Evolutionary conservation across 1,140 invertebrate genomes (phyloP), one percentile per base, ranked within the genome.

Genomic region (Dysdera silvatica): DNA sequence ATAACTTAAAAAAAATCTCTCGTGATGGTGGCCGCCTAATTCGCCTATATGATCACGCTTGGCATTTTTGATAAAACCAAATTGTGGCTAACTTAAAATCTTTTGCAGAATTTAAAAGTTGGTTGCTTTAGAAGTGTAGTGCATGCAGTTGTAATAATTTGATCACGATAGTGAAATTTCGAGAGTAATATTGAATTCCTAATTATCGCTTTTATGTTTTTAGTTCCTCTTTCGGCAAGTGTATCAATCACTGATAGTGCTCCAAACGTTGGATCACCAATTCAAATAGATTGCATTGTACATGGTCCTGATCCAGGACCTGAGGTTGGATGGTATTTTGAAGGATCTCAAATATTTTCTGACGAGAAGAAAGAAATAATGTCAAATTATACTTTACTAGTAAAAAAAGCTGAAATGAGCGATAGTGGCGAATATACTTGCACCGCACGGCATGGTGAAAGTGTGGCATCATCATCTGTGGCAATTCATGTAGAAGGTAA

Each of bases 401-500:
- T 94, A 53, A 73, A 74, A 10, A 76, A 82, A 58, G 81, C 85
- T 4, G 82, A 78, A 18, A 71, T 76, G 20, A 80, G 78, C 24
- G 89, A 93, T 72, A 82, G 85, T 18, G 90, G 89, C 20, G 77
- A 75, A 52, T 95, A 95, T 72, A 81, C 80, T 40, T 93, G 90
- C 73, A 82, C 85, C 68, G 91, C 88, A 3, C 72, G 76, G 33
- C 92, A 93, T 75, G 74, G 80, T 0, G 85, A 83, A 72, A 84
- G 80, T 26, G 81, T 79, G 28, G 78, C 81, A 53, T 79, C 78
- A 24, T 82, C 82, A 70, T 80, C 80, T 32, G 77, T 86, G 7
- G 76, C 79, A 40, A 83, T 91, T 67, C 78, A 63, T 66, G 83
- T 90, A 32, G 81, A 85, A 79, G 85, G 87, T 89, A 51, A 57